Evolutionary conservation across 2,113 vertebrate species (phyloP), one percentile per base, ranked within the genome.

Genomic region (Galeopterus variegatus): DNA sequence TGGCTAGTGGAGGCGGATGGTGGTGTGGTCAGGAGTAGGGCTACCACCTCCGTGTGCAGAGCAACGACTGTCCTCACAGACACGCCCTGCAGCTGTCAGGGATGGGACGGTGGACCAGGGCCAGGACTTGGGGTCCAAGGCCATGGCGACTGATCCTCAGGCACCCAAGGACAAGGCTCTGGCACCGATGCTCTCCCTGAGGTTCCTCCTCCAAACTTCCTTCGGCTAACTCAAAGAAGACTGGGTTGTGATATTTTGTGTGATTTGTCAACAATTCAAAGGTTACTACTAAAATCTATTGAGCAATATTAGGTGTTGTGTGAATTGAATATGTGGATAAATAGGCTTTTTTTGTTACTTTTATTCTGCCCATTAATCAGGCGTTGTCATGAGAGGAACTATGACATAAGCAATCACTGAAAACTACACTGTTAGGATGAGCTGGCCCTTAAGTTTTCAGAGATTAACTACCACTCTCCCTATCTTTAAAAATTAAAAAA

Each of bases 1-100:
- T 8, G 60, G 65, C 18, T 28, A 33, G 56, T 28, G 75, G 24
- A 31, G 8, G 36, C 48, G 31, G 33, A 9, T 7, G 14, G 28
- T 1, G 11, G n/a, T n/a, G 15, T 3, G 2, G 0, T 17, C 3
- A 36, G 56, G 75, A 52, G n/a, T 0, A 3, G 28, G 69, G 31
- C 45, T 19, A 72, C 23, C 24, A 19, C 24, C 33, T 75, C 60
- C 36, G 23, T 28, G 80, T 65, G 8, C 73, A 80, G 50, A 90
- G 48, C 24, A 76, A 81, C 77, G 77, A 10, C n/a, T 54, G 31
- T n/a, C 72, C 41, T 92, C 11, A 2, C 11, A 41, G 45, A 69
- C n/a, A n/a, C 0, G 2, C 26, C 56, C 50, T 58, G 62, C 12
- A 24, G 36, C 24, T 94, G 56, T 33, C 41, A 14, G 79, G 10